These are phyloP conservation scores for Macroglossus sobrinus DNA, from an alignment of 2,113 vertebrate species.

Conservation along the genomic window DNA sequence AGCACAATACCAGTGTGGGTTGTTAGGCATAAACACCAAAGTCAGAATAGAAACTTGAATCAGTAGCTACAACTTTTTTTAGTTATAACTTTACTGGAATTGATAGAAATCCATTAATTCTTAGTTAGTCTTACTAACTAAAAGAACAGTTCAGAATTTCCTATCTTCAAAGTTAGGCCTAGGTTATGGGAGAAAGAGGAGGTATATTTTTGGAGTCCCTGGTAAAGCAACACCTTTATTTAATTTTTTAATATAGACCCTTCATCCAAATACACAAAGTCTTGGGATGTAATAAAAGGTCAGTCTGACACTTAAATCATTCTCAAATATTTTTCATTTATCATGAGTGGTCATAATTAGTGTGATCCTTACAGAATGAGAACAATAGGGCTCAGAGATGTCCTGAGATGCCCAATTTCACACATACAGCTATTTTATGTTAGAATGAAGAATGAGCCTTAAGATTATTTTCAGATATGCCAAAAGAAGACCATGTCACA, in stretches of 20 bases:
- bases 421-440: background rate
- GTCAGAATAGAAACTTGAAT: conserved; percentile 16
- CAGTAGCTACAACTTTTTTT: background rate
- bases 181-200: background rate
- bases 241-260: background rate
- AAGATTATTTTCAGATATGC: background rate
- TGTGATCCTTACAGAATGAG: background rate
- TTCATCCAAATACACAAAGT: background rate
- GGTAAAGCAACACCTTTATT: background rate
- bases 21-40: conserved; percentile 6
- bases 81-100: background rate
- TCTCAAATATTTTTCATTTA: background rate
- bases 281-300: background rate
- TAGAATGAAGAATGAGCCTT: background rate
- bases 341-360: background rate
- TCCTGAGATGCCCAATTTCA: background rate
- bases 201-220: background rate
- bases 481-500: background rate
- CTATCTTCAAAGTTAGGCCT: background rate
- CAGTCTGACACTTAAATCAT: background rate
- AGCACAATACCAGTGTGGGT: background rate
- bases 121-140: background rate
- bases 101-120: background rate
- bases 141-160: background rate
- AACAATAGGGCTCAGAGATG: background rate